Percentiles rank a stretch among this genome's conserved stretches.
Conservation (phyloP, 2,888 invertebrate genomes). For the Amphipyra tragopoginis region DNA sequence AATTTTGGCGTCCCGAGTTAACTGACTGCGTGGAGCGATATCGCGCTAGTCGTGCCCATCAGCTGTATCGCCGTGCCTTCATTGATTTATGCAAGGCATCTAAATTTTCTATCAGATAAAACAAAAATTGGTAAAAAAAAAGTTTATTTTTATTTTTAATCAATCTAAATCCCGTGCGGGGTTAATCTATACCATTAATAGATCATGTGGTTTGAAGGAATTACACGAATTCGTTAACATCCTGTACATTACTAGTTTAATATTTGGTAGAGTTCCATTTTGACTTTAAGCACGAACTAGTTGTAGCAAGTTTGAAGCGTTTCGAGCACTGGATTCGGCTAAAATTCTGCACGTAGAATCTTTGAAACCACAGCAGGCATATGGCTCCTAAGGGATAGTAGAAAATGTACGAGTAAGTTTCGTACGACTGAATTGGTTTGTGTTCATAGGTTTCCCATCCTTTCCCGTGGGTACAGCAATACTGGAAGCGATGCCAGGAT, state of each 20-base stretch:
- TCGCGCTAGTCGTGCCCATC: no score
- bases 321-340: conserved; percentile 9
- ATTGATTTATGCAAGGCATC: no score
- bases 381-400: conserved; percentile 45
- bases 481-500: conserved; percentile 20
- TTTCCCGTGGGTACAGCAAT: conserved; percentile 12
- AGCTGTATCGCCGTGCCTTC: no score
- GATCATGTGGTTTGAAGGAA: no score
- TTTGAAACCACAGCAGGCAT: conserved; percentile 37
- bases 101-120: no score
- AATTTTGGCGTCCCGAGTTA: no score
- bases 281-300: conserved; percentile 1
- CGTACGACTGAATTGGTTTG: conserved; percentile 42
- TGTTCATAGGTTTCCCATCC: conserved; percentile 27
- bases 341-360: conserved; percentile 28
- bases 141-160: no score
- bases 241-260: background rate
- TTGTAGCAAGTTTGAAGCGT: conserved; percentile 13
- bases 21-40: no score
- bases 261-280: background rate
- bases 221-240: no score
- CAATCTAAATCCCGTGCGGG: no score
- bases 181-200: no score
- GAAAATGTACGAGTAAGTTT: conserved; percentile 39
- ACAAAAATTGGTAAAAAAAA: no score